A percentile compares a stretch with the other conserved stretches of the same genome.
Conservation (phyloP, 1,140 invertebrate genomes). For the Wasmannia auropunctata region DNA sequence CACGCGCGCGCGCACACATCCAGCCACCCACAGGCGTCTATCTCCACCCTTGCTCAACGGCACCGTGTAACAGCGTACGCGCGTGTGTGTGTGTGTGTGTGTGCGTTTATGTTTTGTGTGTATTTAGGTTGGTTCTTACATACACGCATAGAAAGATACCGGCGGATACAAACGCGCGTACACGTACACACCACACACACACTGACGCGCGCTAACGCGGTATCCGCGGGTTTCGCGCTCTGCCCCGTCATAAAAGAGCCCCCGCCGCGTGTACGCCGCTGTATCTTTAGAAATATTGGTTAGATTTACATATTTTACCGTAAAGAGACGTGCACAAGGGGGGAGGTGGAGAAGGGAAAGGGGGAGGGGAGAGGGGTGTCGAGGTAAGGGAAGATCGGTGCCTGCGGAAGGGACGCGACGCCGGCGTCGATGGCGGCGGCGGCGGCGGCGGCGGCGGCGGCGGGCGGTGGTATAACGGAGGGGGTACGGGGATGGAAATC, state of each 20-base stretch:
- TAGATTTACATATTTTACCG: constrained; percentile 85
- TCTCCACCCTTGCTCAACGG: constrained; percentile 28
- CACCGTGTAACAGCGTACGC: constrained; percentile 25
- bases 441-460: constrained; percentile 30
- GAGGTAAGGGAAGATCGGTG: constrained; percentile 77
- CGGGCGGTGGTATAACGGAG: constrained; percentile 66
- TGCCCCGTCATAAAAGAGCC: constrained; percentile 80
- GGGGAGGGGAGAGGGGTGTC: neutral
- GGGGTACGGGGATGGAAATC: constrained; percentile 71
- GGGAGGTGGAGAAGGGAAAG: constrained; percentile 39
- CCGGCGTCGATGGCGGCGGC: constrained; percentile 54
- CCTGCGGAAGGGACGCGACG: constrained; percentile 64
- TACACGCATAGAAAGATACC: constrained; percentile 30
- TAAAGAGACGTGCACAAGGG: constrained; percentile 76
- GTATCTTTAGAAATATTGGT: constrained; percentile 84
- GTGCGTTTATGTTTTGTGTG: too few relatives aligned
- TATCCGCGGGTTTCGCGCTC: constrained; percentile 77
- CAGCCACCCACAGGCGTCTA: neutral
- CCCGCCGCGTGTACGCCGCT: constrained; percentile 66
- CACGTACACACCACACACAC: constrained; percentile 6
- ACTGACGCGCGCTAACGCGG: constrained; percentile 64
- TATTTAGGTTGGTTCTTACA: constrained; percentile 67
- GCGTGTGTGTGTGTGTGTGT: neutral
- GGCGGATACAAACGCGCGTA: neutral
- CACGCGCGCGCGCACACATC: neutral